Base-by-base conservation (phyloP, 2,797 vertebrate genomes). In the Acanthis flammea region DNA sequence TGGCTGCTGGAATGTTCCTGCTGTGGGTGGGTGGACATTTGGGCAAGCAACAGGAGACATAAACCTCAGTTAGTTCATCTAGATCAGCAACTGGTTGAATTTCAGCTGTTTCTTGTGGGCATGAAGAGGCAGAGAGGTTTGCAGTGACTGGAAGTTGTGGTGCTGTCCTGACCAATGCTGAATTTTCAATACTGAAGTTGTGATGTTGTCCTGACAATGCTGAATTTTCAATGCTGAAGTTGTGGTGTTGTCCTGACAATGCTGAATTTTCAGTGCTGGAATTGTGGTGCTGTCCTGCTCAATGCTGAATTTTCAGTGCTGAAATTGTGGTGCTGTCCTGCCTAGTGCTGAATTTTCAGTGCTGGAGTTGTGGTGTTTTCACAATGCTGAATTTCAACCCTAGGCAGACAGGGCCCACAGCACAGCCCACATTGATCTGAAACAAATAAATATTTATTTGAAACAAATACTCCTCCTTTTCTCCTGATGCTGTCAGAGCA, bases 401-500 rank as follows among this genome's bases (percentile, higher is more conserved):
- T 3, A 3, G 22, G 18, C 50, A 82, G 50, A 3, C n/a, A 54
- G 31, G 28, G 28, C 37, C 24, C 14, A 4, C 9, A 24, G 54
- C 77, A 42, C 0, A 12, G 19, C 27, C 35, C 54, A 5, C 0
- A 0, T 14, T 63, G 7, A 3, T 22, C 3, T 33, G 37, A 14
- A 23, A 17, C 6, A 17, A 33, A 6, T 10, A 17, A 33, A 6
- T 10, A 8, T 19, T 71, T 8, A 3, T 25, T 4, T 33, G 37
- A 14, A 23, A 17, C 6, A 17, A 33, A 6, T 8, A 7, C 13
- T 33, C 72, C 27, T n/a, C 12, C 19, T 9, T 0, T 48, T 14
- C 12, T 39, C 25, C 42, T 47, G 22, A 5, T 25, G 30, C 18
- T 61, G 11, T 41, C 24, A 35, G 39, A 65, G 28, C 68, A 79